Evolutionary conservation across 2,113 vertebrate species (phyloP).

Genomic region (Zapornia atra): DNA sequence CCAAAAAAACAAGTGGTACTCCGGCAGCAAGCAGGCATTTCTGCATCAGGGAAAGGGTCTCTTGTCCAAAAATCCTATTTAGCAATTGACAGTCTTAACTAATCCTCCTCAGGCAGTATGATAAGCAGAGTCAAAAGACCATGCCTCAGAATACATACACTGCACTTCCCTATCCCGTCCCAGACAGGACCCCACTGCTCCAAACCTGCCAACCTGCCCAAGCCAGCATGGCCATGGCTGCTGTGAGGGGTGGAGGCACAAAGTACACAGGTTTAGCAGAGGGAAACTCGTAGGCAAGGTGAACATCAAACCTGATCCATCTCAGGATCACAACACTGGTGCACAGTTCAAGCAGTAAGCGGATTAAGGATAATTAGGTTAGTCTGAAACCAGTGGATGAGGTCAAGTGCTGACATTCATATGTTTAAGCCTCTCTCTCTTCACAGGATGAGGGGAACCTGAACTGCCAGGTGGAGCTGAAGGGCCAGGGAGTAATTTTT

Average conservation of each 20-base stretch:
- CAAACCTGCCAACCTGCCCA: neutral
- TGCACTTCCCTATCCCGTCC: neutral
- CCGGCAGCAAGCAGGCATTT: neutral
- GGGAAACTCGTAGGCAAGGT: neutral
- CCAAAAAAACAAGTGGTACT: neutral
- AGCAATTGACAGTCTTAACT: neutral
- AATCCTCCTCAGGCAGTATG: neutral
- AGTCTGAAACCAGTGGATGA: neutral
- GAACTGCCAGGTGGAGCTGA: neutral
- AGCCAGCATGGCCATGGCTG: neutral
- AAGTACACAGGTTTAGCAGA: neutral
- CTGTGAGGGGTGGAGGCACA: rapidly evolving
- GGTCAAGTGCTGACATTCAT: neutral
- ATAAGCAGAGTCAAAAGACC: neutral
- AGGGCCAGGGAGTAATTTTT: neutral
- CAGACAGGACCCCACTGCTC: neutral
- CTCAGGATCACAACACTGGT: neutral
- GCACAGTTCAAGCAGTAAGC: neutral
- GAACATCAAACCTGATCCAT: neutral
- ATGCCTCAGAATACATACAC: rapidly evolving
- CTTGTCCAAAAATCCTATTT: neutral
- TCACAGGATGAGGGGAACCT: neutral
- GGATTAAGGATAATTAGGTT: neutral
- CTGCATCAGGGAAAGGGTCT: neutral
- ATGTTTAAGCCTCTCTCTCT: neutral